phyloP scores from a whole-genome alignment of 2,888 invertebrate genomes.

The Rhogogaster chlorosoma region DNA sequence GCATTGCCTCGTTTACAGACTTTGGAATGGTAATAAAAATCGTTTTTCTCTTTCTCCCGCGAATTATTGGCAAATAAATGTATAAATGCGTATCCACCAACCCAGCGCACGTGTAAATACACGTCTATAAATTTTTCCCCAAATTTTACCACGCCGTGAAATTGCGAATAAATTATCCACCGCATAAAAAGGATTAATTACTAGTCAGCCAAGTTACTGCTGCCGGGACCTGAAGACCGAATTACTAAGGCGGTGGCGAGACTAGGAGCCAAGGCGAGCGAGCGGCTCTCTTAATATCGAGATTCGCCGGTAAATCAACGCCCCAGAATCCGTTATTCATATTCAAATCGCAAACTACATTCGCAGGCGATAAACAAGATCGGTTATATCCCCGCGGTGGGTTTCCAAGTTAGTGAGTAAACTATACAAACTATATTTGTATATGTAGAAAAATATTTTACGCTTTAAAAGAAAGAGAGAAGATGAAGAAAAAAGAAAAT shows the following conservation, averaged over 20 bases:
- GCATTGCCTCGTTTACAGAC: background rate
- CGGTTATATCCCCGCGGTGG: background rate
- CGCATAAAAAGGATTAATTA: conserved; percentile 31
- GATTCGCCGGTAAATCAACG: background rate
- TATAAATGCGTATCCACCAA: too few relatives aligned
- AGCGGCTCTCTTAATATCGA: background rate
- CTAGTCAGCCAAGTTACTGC: background rate
- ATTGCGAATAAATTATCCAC: conserved; percentile 25
- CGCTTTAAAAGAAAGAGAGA: too few relatives aligned
- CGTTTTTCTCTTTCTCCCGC: too few relatives aligned
- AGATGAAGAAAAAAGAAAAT: too few relatives aligned
- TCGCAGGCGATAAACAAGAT: background rate
- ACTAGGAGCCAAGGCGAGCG: too few relatives aligned
- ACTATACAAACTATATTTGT: background rate
- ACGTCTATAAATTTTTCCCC: background rate
- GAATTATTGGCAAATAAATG: too few relatives aligned
- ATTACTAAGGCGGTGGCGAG: background rate
- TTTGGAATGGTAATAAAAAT: too few relatives aligned
- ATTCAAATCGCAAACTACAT: background rate
- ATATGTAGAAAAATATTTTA: background rate
- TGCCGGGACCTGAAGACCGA: background rate
- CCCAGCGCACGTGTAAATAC: background rate
- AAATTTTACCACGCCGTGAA: background rate
- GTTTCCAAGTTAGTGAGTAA: background rate
- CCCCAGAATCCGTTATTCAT: background rate